A percentile compares a stretch with the other conserved stretches of the same genome.
phyloP scores from a whole-genome alignment of 2,888 invertebrate genomes.

The Drosophila formosana region DNA sequence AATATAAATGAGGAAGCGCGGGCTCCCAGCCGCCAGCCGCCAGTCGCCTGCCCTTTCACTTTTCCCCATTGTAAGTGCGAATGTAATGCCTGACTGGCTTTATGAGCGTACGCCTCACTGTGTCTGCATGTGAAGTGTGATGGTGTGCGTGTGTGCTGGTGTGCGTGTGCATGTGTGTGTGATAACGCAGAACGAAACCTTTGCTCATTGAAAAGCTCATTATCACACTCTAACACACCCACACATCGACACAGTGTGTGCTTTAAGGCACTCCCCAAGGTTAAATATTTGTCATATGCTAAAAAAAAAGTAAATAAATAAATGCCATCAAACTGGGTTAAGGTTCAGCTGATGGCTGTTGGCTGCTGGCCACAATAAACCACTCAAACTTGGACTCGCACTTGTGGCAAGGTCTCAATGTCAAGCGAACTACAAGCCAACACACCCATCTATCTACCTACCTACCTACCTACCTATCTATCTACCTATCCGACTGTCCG shows the following conservation, averaged over 20 bases:
- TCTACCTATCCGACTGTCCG: slow-evolving; percentile 16
- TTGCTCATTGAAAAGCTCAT: slow-evolving; percentile 64
- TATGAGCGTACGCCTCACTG: slow-evolving; percentile 33
- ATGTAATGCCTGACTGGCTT: slow-evolving; percentile 43
- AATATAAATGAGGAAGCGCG: slow-evolving; percentile 75
- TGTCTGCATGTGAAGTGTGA: slow-evolving; percentile 4
- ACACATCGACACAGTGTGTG: slow-evolving; percentile 6
- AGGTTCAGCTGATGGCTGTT: slow-evolving; percentile 33
- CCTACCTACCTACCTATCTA: not conserved
- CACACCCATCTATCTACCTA: no score
- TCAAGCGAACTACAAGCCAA: slow-evolving; percentile 22
- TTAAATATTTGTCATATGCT: slow-evolving; percentile 53
- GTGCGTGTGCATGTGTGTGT: slow-evolving; percentile 36
- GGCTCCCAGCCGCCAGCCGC: slow-evolving; percentile 25
- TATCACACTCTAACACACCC: slow-evolving; percentile 44
- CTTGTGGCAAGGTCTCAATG: slow-evolving; percentile 43
- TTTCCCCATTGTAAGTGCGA: slow-evolving; percentile 17
- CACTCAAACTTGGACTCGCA: slow-evolving; percentile 1
- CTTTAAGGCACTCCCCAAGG: slow-evolving; percentile 47
- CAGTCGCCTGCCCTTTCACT: slow-evolving; percentile 30
- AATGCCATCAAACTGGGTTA: slow-evolving; percentile 50
- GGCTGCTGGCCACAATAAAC: slow-evolving; percentile 28
- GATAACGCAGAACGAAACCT: slow-evolving; percentile 54
- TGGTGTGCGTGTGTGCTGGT: not conserved
- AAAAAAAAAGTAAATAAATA: slow-evolving; percentile 17